phyloP scores from a whole-genome alignment of 1,140 invertebrate genomes.

The Orius insidiosus region DNA sequence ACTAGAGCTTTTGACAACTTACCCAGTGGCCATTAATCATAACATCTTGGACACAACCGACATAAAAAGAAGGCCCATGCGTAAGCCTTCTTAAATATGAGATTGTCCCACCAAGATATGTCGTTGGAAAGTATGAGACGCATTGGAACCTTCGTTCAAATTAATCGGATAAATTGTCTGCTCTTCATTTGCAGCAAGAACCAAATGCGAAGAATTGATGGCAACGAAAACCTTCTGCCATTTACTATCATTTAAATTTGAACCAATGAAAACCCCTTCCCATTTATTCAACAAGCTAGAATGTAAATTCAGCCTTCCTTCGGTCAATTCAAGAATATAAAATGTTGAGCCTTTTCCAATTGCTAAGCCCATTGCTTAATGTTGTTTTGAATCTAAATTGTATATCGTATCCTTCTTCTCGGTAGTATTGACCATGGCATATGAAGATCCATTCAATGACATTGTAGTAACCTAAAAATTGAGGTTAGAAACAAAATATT shows the following conservation, averaged over 20 bases:
- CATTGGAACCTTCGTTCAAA: slow-evolving; percentile 52
- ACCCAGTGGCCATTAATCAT: slow-evolving; percentile 67
- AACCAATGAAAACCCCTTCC: slow-evolving; percentile 73
- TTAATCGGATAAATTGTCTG: slow-evolving; percentile 76
- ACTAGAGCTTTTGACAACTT: too few relatives aligned
- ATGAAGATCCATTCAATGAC: slow-evolving; percentile 61
- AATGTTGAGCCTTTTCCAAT: slow-evolving; percentile 65
- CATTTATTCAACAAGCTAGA: slow-evolving; percentile 73
- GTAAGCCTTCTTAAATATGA: slow-evolving; percentile 45
- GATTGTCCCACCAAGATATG: slow-evolving; percentile 59
- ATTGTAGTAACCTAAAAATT: slow-evolving; percentile 55
- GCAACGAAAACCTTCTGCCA: slow-evolving; percentile 80
- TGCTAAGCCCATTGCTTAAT: slow-evolving; percentile 65
- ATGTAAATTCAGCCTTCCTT: slow-evolving; percentile 66
- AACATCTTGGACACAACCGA: slow-evolving; percentile 87
- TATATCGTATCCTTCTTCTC: slow-evolving; percentile 73
- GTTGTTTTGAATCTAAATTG: slow-evolving; percentile 86
- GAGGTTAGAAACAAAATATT: background rate
- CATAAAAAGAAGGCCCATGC: slow-evolving; percentile 39
- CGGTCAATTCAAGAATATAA: slow-evolving; percentile 63
- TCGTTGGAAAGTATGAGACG: slow-evolving; percentile 60
- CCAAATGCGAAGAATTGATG: slow-evolving; percentile 68
- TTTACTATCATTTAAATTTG: slow-evolving; percentile 60
- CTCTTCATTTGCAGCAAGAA: slow-evolving; percentile 69
- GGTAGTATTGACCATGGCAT: slow-evolving; percentile 56